Base-by-base conservation (phyloP, 2,888 invertebrate genomes). In the Sphaerophoria taeniata region DNA sequence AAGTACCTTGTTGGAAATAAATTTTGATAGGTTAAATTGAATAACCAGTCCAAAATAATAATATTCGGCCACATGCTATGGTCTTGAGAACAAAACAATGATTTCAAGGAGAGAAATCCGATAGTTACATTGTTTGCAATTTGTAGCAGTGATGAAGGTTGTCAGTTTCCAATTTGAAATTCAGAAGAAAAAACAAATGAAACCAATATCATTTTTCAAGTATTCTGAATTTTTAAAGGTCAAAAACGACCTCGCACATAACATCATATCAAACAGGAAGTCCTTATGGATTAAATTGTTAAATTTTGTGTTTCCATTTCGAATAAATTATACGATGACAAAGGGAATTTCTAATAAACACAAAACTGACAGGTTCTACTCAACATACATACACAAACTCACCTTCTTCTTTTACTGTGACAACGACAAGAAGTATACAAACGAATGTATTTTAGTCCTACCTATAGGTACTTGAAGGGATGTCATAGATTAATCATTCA, bases 401-500 rank as follows among this genome's bases (percentile, higher is more conserved):
- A 11, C 43, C 12, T 12, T 43, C 6, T 43, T 11, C 12, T 43
- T 43, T 9, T 9, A 9, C 43, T 5, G 12, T 43, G 43, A 9
- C 43, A 43, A 11, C 9, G 9, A 9, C 39, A 3, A 12, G 12
- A 12, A 43, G 12, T 6, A 33, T 55, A 55, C 53, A 55, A 31
- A 55, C 3, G n/a, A 33, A 12, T 6, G 24, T 24, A 2, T 24
- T 24, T 24, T 24, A 24, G 24, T 24, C 24, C 24, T 24, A 24
- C 24, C 24, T 24, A 24, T 24, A n/a, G n/a, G n/a, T n/a, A 24
- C 24, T 24, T 24, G 24, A 24, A 24, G 14, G 55, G 34, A 33
- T 14, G 33, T 34, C 55, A 33, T 55, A 55, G n/a, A 55, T 55
- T 55, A 55, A 34, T 55, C 34, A 55, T 55, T 55, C 55, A 55